Conservation (phyloP, 2,113 vertebrate genomes). For the Boulengeromyrus knoepffleri region DNA sequence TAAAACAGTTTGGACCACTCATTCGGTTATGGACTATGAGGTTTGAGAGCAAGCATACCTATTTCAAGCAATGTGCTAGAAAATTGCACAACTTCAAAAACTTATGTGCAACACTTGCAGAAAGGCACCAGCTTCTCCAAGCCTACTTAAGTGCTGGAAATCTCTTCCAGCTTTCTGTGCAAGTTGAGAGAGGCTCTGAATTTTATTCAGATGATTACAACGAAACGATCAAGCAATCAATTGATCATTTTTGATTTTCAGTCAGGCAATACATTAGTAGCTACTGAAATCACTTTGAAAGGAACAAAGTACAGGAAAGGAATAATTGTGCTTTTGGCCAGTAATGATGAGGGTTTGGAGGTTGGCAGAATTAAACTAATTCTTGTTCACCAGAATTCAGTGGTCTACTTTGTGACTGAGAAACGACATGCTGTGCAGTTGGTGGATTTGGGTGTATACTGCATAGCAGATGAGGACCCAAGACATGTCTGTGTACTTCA, state of each 20-base stretch:
- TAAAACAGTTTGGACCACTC: slow-evolving; percentile 6
- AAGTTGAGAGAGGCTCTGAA: too few species aligned
- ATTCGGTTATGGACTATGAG: background rate
- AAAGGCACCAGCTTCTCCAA: slow-evolving; percentile 7
- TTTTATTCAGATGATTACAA: too few species aligned
- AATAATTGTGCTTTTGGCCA: background rate
- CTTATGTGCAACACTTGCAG: slow-evolving; percentile 6
- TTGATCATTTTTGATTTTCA: slow-evolving; percentile 13
- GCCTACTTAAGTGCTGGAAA: too few species aligned
- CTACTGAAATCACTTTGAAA: slow-evolving; percentile 4
- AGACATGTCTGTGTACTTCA: background rate
- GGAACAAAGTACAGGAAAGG: slow-evolving; percentile 6
- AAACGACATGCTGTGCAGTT: background rate
- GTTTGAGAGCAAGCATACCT: slow-evolving; percentile 7
- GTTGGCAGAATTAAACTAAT: slow-evolving; percentile 3
- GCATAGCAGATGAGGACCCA: background rate
- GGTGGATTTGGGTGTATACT: background rate
- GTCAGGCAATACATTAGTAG: background rate
- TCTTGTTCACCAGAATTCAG: background rate
- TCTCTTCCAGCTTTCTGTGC: too few species aligned
- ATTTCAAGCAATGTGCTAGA: background rate
- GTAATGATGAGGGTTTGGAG: background rate
- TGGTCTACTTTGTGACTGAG: slow-evolving; percentile 1
- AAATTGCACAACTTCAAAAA: slow-evolving; percentile 10
- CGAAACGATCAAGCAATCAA: too few species aligned